These are phyloP conservation scores for Paratilapia polleni DNA, from an alignment of 2,113 vertebrate species.

Conservation along the genomic window DNA sequence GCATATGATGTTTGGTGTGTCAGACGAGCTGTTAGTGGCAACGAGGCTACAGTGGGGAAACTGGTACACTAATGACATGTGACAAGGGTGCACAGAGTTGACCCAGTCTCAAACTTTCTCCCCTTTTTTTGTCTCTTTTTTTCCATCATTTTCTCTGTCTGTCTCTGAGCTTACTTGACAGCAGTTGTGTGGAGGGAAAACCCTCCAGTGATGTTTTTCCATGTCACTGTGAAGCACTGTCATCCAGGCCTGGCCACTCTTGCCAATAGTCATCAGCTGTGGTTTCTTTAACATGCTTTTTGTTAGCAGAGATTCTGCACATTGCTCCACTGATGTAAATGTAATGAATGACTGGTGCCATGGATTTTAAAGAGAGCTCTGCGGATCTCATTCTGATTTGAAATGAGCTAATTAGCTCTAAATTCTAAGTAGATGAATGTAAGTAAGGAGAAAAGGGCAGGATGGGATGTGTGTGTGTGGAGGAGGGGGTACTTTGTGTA, in stretches of 20 bases:
- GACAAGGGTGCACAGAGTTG: constrained; percentile 70
- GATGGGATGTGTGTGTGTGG: constrained; percentile 6
- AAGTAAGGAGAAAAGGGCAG: constrained; percentile 39
- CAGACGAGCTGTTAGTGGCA: constrained; percentile 50
- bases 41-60: constrained; percentile 54
- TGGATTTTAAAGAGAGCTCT: constrained; percentile 23
- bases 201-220: constrained; percentile 68
- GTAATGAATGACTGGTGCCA: constrained; percentile 43
- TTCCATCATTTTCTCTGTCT: constrained; percentile 51
- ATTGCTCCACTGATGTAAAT: constrained; percentile 15
- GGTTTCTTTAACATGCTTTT: constrained; percentile 56
- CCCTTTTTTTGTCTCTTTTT: constrained; percentile 53
- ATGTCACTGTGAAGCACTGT: constrained; percentile 63
- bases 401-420: constrained; percentile 61
- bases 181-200: constrained; percentile 57
- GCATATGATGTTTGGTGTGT: constrained; percentile 46
- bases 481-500: background rate
- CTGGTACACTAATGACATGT: constrained; percentile 63
- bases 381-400: constrained; percentile 36
- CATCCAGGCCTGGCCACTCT: constrained; percentile 42
- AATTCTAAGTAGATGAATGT: constrained; percentile 39
- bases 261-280: constrained; percentile 64
- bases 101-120: constrained; percentile 73
- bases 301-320: constrained; percentile 30
- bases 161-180: constrained; percentile 70